These are phyloP conservation scores for Colinus virginianus DNA, from an alignment of 2,113 vertebrate species.

Conservation along the genomic window DNA sequence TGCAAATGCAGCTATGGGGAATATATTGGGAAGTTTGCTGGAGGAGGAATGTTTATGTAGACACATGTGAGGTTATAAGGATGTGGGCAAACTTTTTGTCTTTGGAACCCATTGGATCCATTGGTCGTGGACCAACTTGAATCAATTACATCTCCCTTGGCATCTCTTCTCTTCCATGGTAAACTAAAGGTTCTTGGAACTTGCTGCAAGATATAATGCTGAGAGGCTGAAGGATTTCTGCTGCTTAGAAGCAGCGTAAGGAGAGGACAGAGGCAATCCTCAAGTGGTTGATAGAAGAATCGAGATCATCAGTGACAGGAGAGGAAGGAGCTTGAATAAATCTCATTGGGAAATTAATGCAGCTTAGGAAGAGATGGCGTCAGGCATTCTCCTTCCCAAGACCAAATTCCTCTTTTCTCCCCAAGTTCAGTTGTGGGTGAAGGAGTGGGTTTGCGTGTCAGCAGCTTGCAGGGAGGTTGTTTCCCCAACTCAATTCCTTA, in stretches of 20 bases:
- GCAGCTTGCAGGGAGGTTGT: not conserved
- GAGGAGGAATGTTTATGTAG: no score
- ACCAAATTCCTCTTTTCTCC: not conserved
- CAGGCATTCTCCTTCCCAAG: rapidly evolving
- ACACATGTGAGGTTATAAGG: rapidly evolving
- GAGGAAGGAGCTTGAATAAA: conserved; percentile 32
- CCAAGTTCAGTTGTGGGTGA: not conserved
- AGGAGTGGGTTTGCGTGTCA: not conserved
- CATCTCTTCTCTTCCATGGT: not conserved
- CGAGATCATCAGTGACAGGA: conserved; percentile 23
- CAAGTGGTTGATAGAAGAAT: rapidly evolving
- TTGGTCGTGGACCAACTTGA: not conserved
- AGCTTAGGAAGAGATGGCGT: not conserved
- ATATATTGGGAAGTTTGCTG: rapidly evolving
- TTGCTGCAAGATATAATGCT: not conserved
- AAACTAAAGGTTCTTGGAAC: not conserved
- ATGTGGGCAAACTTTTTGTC: not conserved
- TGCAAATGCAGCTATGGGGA: not conserved
- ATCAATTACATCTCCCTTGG: not conserved
- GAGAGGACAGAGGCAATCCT: not conserved
- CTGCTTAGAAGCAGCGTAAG: not conserved
- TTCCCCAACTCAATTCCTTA: not conserved
- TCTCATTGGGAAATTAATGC: conserved; percentile 68
- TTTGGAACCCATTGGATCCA: not conserved
- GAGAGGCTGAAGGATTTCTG: not conserved